Base-by-base conservation (phyloP, 1,140 invertebrate genomes). In the Saccostrea cuccullata region DNA sequence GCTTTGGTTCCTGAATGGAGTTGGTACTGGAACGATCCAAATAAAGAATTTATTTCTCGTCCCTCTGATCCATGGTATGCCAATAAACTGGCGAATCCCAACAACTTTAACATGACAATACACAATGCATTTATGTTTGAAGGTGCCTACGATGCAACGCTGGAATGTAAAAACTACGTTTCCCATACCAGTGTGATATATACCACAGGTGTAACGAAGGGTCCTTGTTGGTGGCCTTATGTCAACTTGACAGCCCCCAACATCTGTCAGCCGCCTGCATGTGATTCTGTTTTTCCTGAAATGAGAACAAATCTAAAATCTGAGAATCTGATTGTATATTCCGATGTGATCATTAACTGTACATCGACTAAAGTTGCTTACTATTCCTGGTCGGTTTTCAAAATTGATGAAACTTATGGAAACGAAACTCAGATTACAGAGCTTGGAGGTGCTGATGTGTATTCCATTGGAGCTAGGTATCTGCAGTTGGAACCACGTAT, bases 151-250 rank as follows among this genome's bases (percentile, higher is more conserved):
- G 30, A 70, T 13, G 86, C 89, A 23, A 85, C 26, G 12, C 15
- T 91, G 40, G 67, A 77, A 2, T 90, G 89, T 47, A 87, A 89
- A 30, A 91, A 91, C 55, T 73, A 86, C 23, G 91, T 91, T 12
- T 90, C 91, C 11, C 77, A 90, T 64, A 82, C 85, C 13, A 47
- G 9, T 20, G 47, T 23, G 12, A 26, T 67, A 23, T 89, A 82
- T 36, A 30, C 26, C 8, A 88, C 86, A 40, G 90, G 91, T 15
- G 90, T 91, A 1, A 91, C 91, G 0, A 90, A 89, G 67, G 91
- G 91, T 23, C 90, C 88, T 0, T 91, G 91, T 47, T 90, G 88
- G 89, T 91, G 91, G 91, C 91, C 91, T 0, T 89, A 87, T 84
- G 91, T 91, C 0, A 90, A 90, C 86, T 23, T 91, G 0, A 86